Base-by-base conservation (phyloP, 2,888 invertebrate genomes). In the Lysandra bellargus region DNA sequence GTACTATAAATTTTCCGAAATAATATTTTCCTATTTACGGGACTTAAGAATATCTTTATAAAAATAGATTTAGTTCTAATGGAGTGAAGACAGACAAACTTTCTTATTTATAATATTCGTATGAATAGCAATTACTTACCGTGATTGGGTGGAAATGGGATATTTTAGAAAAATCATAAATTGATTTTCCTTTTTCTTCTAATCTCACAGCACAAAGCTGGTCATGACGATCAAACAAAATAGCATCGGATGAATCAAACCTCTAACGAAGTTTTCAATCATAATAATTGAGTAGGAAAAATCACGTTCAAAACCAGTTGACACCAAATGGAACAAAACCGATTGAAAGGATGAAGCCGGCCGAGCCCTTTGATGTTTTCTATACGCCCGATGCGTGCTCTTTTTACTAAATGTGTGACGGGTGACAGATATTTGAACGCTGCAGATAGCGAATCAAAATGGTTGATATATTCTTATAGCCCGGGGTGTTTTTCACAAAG, bases 321-420 rank as follows among this genome's bases (percentile, higher is more conserved):
- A 74, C 73, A 73, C n/a, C 40, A 74, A 74, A 49, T 23, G 23
- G 4, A 74, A 74, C 49, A 74, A 74, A 74, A 74, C 23, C 49
- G 23, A 23, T 74, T 74, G 74, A 74, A 74, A 74, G 74, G 49
- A 49, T 44, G n/a, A 44, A 74, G 44, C 49, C 17, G 74, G 74
- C 33, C 69, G 12, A 69, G 33, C 69, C 74, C 74, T 74, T 74
- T 74, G 74, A 74, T 74, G 74, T 74, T n/a, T 74, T 74, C 4
- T 49, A 23, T 49, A 23, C 74, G 73, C 14, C 40, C 74, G 74
- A 74, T 74, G 74, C 74, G 74, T 74, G 74, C 74, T 44, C 9
- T 74, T 74, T 74, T 74, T n/a, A 44, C 40, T n/a, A 44, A 74
- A 44, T 74, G 44, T 74, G 4, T n/a, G 30, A 33, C 44, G 5